Evolutionary conservation across 2,113 vertebrate species (phyloP), one percentile per base, ranked within the genome.

Genomic region (Epinephelus lanceolatus): DNA sequence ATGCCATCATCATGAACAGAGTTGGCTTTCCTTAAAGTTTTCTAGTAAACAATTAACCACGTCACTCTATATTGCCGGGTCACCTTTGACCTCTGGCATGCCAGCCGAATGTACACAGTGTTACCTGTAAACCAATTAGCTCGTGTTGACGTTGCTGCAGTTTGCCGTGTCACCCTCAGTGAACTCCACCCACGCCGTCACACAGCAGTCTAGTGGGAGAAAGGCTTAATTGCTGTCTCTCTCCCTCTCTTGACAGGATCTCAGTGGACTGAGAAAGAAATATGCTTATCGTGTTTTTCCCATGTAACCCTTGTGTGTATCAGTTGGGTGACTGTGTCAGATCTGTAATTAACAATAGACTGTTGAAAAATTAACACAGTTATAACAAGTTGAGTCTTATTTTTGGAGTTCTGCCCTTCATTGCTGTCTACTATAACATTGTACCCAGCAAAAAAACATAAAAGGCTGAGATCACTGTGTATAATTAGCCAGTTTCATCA

Each of bases 101-200:
- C 30, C 61, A 51, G 67, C 51, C 11, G 76, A 66, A 71, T 68
- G 52, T 71, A 23, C 80, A 59, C 80, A 69, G 25, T 62, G 60
- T 63, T 86, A 91, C 88, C 92, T 89, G 86, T 85, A 77, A 90
- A 86, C 83, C 88, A 89, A 90, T 93, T 93, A 91, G 80, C 71
- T 53, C 18, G 52, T 86, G 88, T 83, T 86, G 86, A 84, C 67
- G 82, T 78, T 86, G 53, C 65, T 72, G 75, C 70, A 63, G 83
- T 82, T 89, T 87, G 83, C 81, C 30, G 71, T 70, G 71, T 84
- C 87, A 85, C 85, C 86, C 66, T 67, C 33, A 19, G 72, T 93
- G 89, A 90, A 90, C 89, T 85, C 79, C 81, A 65, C 91, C 90
- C 83, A 92, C 92, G 15, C 81, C 52, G 55, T 84, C 88, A 86